Percentiles rank a stretch among this genome's conserved stretches.
Conservation (phyloP, 1,140 invertebrate species). For the Caerostris darwini region DNA sequence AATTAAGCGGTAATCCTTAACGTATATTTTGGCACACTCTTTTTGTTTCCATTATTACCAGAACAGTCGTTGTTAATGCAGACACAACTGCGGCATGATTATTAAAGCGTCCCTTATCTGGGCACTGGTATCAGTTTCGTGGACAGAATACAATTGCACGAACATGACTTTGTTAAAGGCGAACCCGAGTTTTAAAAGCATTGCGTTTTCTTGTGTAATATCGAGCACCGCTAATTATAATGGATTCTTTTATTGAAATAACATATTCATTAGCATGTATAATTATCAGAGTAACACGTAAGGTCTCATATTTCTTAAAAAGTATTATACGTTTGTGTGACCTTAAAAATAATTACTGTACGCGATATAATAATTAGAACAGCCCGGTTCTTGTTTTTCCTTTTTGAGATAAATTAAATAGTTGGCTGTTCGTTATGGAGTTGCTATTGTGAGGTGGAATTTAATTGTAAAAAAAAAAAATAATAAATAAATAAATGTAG, state of each 20-base stretch:
- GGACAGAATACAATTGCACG: conserved; percentile 15
- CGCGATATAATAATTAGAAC: background rate
- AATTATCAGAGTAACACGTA: conserved; percentile 6
- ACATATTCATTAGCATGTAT: conserved; percentile 18
- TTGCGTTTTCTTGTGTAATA: background rate
- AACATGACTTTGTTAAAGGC: conserved; percentile 20
- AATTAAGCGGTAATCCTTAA: conserved; percentile 68
- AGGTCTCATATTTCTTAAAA: background rate
- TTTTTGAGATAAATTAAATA: too few relatives aligned
- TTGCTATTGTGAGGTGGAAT: too few relatives aligned
- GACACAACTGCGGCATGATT: background rate
- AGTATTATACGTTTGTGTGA: background rate
- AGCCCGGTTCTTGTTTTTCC: too few relatives aligned
- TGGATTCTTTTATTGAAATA: conserved; percentile 6
- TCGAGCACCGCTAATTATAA: background rate
- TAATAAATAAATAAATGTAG: too few relatives aligned
- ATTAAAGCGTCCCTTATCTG: conserved; percentile 42
- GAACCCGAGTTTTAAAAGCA: background rate
- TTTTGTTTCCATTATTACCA: conserved; percentile 39
- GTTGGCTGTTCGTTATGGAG: too few relatives aligned
- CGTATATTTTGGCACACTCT: conserved; percentile 39
- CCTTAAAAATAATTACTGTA: background rate
- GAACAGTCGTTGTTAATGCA: conserved; percentile 20
- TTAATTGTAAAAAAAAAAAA: too few relatives aligned
- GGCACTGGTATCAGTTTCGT: background rate